phyloP scores from a whole-genome alignment of 2,888 invertebrate genomes.

The Trileptium ribeirensis region DNA sequence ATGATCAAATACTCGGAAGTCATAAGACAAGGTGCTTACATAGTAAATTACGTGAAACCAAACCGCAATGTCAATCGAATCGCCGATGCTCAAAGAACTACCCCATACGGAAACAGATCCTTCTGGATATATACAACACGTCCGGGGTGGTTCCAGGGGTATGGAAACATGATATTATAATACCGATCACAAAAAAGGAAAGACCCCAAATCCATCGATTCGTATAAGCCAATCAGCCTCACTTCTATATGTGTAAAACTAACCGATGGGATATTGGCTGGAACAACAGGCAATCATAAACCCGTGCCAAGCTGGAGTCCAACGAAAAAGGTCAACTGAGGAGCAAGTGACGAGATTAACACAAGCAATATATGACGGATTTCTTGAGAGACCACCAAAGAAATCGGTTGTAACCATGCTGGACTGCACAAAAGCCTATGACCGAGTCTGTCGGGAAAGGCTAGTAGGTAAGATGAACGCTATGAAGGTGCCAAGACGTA shows the following conservation, averaged over 20 bases:
- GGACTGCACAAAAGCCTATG: background rate
- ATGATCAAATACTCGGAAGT: too few relatives aligned
- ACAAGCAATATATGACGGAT: background rate
- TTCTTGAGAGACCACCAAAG: background rate
- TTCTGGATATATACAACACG: too few relatives aligned
- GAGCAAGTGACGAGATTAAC: background rate
- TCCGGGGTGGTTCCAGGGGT: background rate
- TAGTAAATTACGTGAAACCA: too few relatives aligned
- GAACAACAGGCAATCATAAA: background rate
- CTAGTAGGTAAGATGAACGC: background rate
- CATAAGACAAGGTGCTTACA: too few relatives aligned
- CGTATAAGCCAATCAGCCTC: too few relatives aligned
- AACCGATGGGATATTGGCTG: background rate
- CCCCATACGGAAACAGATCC: too few relatives aligned
- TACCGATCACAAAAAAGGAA: background rate
- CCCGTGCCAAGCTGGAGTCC: background rate
- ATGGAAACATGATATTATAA: background rate
- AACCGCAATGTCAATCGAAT: too few relatives aligned
- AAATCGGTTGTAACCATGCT: background rate
- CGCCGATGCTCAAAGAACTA: too few relatives aligned
- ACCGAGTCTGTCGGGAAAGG: background rate
- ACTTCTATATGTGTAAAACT: too few relatives aligned
- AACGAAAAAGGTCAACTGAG: background rate
- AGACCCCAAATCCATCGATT: background rate
- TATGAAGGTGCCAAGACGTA: background rate